Evolutionary conservation across 2,113 vertebrate species (phyloP), one percentile per base, ranked within the genome.

Genomic region (Dicentrarchus labrax): DNA sequence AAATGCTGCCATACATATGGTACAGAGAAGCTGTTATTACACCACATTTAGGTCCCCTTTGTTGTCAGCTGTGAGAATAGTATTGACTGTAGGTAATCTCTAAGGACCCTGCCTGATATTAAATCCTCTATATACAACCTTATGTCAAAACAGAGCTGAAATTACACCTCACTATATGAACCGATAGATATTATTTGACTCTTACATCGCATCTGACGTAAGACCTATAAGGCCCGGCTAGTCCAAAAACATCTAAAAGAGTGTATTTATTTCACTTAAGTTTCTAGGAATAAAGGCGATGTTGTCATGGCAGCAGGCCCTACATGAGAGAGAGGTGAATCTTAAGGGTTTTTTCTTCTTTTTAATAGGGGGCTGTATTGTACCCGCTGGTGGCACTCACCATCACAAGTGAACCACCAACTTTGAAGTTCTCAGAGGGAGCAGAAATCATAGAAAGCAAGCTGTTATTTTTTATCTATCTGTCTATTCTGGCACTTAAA

Each of bases 361-460:
- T 21, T 59, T 53, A 17, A 39, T 38, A 30, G 56, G 22, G 38
- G 19, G 8, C 80, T 77, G 53, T 41, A 45, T 50, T 70, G 66
- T 19, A 56, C 38, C 38, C 16, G 10, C 30, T 70, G 50, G 51
- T 59, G 61, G 36, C 68, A 53, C 47, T 36, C 30, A 2, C 60
- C 43, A 62, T 61, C 47, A 51, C 5, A 65, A 65, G 50, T 57
- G 15, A 41, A 39, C 21, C 3, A 17, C 4, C 56, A 71, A 43
- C 6, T 72, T 38, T 69, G 38, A 72, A 66, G 45, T 50, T 39
- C 8, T 82, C 21, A 47, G 10, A 47, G 22, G 57, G 22, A 82
- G 39, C 19, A 57, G 41, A 67, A 83, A 80, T 59, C 19, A 79
- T 64, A 6, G n/a, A 72, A 80, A 59, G 39, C n/a, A 10, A 57